Percentiles rank a stretch among this genome's conserved stretches.
Conservation (phyloP, 2,888 invertebrate genomes). For the Diarsia mendica region DNA sequence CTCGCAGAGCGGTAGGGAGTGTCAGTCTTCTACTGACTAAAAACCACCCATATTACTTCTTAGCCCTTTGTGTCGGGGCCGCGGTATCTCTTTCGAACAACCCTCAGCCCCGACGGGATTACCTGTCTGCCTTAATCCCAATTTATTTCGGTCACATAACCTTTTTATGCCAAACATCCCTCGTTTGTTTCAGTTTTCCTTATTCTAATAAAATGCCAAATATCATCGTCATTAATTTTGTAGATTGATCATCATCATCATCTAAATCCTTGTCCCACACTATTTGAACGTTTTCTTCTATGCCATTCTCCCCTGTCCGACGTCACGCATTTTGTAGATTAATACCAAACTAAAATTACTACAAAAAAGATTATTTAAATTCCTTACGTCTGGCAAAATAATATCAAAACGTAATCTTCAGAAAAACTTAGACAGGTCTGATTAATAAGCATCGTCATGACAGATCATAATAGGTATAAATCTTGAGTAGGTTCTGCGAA, state of each 20-base stretch:
- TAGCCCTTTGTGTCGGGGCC: too few relatives aligned
- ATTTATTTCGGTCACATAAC: too few relatives aligned
- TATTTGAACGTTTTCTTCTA: neutral
- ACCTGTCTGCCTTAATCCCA: too few relatives aligned
- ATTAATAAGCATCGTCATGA: slow-evolving; percentile 14
- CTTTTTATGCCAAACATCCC: too few relatives aligned
- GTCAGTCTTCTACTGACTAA: too few relatives aligned
- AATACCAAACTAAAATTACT: neutral
- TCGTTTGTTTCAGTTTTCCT: too few relatives aligned
- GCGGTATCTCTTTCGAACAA: too few relatives aligned
- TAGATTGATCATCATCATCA: neutral
- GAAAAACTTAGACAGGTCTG: slow-evolving; percentile 6
- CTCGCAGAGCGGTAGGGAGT: too few relatives aligned
- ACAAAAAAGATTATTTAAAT: neutral
- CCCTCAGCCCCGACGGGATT: too few relatives aligned
- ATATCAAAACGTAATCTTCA: neutral
- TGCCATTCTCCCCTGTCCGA: neutral
- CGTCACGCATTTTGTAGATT: neutral
- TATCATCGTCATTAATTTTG: neutral
- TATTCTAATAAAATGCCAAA: neutral
- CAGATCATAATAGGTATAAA: neutral
- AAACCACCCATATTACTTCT: too few relatives aligned
- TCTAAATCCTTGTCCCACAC: neutral
- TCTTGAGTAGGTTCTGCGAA: slow-evolving; percentile 19
- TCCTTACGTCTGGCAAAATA: neutral